Evolutionary conservation across 1,140 invertebrate species (phyloP), one percentile per base, ranked within the genome.

Genomic region (Danaus melanippus): DNA sequence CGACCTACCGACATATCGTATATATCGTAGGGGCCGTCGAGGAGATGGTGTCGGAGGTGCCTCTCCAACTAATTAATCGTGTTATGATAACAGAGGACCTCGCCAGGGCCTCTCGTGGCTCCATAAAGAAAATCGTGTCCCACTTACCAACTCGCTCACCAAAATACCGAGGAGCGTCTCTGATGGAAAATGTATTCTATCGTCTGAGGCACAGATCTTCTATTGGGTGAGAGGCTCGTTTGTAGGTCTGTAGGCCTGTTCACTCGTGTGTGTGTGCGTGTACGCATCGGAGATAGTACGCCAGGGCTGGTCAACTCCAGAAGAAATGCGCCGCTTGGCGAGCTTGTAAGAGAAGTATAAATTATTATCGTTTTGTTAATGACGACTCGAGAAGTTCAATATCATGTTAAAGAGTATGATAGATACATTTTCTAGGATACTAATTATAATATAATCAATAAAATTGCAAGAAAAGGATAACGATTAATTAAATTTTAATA

Each of bases 221-320:
- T 49, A 43, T 52, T 49, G 12, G 32, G 60, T 56, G 76, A 80
- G 75, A 76, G 73, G 69, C 59, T 52, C 17, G 65, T 78, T 80
- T 76, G 76, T 86, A 83, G 83, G 83, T 86, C 83, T 86, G 73
- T 86, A 86, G 83, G 83, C 79, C 79, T 84, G 67, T 53, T 58
- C 44, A 47, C 21, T 48, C 59, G 51, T 50, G 53, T 17, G 48
- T 46, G 74, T 78, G 79, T 82, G 79, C 75, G 77, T 76, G 56
- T 69, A 80, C 80, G 79, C 83, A 79, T 66, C 63, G 76, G 76
- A 79, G 83, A 86, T 82, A 86, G 82, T 73, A 71, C 64, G 49
- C 67, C 66, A 74, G 80, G 67, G 67, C 46, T n/a, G 12, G 9
- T 60, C 77, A 84, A 83, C 67, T 63, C 43, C 32, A 58, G 67